These are phyloP conservation scores for Bombus confusus DNA, from an alignment of 1,140 invertebrate species.

Conservation along the genomic window DNA sequence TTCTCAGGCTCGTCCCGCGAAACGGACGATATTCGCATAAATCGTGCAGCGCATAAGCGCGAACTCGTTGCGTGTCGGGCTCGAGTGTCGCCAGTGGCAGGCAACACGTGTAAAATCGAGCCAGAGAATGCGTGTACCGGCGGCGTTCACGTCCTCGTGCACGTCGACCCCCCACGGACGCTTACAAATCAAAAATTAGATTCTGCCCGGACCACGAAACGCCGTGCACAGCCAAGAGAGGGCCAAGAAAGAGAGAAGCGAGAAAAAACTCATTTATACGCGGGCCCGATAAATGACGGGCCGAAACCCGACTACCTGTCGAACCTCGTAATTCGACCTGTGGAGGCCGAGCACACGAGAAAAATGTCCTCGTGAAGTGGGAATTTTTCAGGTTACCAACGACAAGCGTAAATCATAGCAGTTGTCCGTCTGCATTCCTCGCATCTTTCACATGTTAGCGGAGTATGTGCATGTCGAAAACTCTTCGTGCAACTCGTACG, in stretches of 20 bases:
- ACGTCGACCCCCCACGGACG: slow-evolving; percentile 70
- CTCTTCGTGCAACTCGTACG: background rate
- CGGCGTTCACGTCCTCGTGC: slow-evolving; percentile 59
- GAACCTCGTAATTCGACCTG: slow-evolving; percentile 8
- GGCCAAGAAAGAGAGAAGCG: background rate
- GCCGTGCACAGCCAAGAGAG: no score
- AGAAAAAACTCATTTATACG: slow-evolving; percentile 65
- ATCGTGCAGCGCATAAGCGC: slow-evolving; percentile 31
- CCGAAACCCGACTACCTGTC: slow-evolving; percentile 67
- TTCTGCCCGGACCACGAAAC: slow-evolving; percentile 49
- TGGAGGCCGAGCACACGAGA: background rate
- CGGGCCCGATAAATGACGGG: slow-evolving; percentile 67
- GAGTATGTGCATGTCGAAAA: background rate
- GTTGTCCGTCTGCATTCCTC: background rate
- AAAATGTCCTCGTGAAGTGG: background rate
- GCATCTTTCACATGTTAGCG: background rate
- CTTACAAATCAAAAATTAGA: slow-evolving; percentile 71
- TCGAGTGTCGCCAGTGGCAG: slow-evolving; percentile 48
- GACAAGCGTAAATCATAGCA: background rate
- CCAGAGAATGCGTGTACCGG: slow-evolving; percentile 33
- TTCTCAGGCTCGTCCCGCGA: background rate
- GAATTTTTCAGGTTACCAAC: background rate
- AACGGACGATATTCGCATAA: slow-evolving; percentile 46
- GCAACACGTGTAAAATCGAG: slow-evolving; percentile 55
- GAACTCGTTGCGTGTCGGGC: slow-evolving; percentile 49